These are phyloP conservation scores for Hypocryptadius cinnamomeus DNA, from an alignment of 2,113 vertebrate species.

Conservation along the genomic window DNA sequence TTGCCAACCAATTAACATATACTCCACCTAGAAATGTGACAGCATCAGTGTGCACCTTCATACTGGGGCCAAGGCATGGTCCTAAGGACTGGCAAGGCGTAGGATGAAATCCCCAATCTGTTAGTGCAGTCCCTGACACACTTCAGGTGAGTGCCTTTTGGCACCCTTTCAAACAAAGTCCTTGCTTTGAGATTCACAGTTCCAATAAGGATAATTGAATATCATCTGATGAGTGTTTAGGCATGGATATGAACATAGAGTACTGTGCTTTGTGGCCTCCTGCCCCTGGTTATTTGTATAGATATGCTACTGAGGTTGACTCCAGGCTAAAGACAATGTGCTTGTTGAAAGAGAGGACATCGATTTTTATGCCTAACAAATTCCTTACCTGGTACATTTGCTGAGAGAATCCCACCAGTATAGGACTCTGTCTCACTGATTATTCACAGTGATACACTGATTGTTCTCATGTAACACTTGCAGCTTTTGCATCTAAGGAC, in stretches of 20 bases:
- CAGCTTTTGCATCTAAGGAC: not conserved
- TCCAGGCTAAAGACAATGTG: not conserved
- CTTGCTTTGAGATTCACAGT: not conserved
- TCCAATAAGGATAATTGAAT: not conserved
- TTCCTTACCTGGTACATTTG: not conserved
- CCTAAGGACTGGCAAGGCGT: not conserved
- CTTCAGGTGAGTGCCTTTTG: not conserved
- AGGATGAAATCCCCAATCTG: not conserved
- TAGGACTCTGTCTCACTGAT: not conserved
- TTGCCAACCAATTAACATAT: not conserved
- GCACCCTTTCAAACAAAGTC: not conserved
- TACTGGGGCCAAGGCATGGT: not conserved
- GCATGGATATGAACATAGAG: not conserved
- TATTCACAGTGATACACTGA: no score
- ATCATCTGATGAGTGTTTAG: not conserved
- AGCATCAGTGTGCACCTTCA: not conserved
- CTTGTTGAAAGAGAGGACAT: not conserved
- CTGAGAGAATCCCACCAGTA: not conserved
- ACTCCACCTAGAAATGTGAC: not conserved
- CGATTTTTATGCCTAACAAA: not conserved
- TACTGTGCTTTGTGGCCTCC: not conserved
- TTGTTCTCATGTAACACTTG: not conserved
- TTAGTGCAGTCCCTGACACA: not conserved
- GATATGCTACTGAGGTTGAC: not conserved
- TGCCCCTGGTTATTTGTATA: not conserved